phyloP scores from a whole-genome alignment of 2,797 vertebrate species.

The Streptopelia turtur region DNA sequence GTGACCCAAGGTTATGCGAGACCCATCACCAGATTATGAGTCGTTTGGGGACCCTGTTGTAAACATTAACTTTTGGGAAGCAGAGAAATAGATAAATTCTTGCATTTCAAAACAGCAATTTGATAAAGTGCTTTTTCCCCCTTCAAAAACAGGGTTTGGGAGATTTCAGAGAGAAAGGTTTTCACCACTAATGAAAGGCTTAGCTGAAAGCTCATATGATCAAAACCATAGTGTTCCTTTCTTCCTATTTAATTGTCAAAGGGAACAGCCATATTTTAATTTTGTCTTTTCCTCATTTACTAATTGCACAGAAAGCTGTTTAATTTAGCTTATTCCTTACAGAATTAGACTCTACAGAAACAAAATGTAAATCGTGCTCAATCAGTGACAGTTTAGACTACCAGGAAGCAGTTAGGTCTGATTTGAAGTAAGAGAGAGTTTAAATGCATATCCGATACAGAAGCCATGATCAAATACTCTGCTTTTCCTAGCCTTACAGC shows the following conservation, averaged over 20 bases:
- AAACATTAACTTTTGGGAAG: background rate
- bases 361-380: background rate
- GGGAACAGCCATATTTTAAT: background rate
- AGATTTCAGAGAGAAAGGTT: constrained; percentile 19
- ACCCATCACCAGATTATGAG: background rate
- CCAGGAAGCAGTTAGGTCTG: background rate
- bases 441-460: background rate
- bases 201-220: background rate
- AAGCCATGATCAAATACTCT: background rate
- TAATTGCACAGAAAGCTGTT: constrained; percentile 16
- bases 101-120: background rate
- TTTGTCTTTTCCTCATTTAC: constrained; percentile 19
- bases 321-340: background rate
- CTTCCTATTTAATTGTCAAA: constrained; percentile 1
- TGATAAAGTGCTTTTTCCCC: background rate
- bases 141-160: background rate
- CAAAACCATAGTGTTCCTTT: background rate
- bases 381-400: background rate
- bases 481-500: background rate
- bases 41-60: background rate
- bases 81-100: constrained; percentile 5
- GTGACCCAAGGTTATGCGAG: background rate
- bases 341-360: constrained; percentile 2
- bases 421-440: background rate
- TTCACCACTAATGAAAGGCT: background rate